Conservation (phyloP, 2,113 vertebrate genomes). For the Tenrec ecaudatus region DNA sequence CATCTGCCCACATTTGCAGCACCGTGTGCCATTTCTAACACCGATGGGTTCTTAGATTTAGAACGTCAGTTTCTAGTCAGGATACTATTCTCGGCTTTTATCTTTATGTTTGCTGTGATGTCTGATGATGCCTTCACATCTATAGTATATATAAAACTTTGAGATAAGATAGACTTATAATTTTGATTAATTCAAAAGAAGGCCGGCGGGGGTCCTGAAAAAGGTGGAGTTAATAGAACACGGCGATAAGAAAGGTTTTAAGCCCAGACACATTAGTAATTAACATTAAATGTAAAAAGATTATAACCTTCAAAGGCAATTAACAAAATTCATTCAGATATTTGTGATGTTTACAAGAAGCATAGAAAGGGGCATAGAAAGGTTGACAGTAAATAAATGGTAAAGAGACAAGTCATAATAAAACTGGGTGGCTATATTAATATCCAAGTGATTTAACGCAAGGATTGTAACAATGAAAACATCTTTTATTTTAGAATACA, state of each 20-base stretch:
- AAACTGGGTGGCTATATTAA: not conserved
- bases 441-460: not conserved
- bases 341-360: no score
- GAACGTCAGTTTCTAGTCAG: not conserved
- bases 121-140: not conserved
- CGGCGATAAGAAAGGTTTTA: not conserved
- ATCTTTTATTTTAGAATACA: not conserved
- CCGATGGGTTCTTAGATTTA: no score
- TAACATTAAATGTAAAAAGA: not conserved
- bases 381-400: no score
- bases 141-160: not conserved
- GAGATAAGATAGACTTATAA: not conserved
- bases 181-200: not conserved
- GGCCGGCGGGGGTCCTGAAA: not conserved
- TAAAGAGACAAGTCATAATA: no score
- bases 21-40: no score
- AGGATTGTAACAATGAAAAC: not conserved
- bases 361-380: no score
- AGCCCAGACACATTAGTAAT: not conserved
- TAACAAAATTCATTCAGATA: no score
- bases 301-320: not conserved
- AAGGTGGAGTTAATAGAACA: not conserved
- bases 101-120: not conserved
- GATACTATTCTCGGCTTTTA: not conserved
- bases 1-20: not conserved